Base-by-base conservation (phyloP, 2,113 vertebrate species). In the Corvus cornix region DNA sequence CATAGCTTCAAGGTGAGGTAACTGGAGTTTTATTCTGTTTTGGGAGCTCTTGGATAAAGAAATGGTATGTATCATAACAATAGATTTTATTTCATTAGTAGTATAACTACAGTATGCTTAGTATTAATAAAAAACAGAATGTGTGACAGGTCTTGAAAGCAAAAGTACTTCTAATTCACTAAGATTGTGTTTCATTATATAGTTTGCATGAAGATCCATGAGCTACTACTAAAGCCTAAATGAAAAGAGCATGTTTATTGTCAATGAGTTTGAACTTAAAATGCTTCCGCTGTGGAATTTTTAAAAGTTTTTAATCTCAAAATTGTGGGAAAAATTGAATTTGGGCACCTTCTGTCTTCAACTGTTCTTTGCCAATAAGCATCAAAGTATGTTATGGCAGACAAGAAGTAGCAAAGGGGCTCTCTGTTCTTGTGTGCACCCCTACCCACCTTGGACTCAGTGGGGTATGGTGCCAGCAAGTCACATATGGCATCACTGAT, bases 301-400 rank as follows among this genome's bases (percentile, higher is more conserved):
- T 76, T 35, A 56, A 64, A 35, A 8, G 21, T 9, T 79, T 6
- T 46, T 69, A 56, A 69, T 52, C 6, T 62, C 43, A 75, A 62
- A 78, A 39, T n/a, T 1, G 1, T 41, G 51, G 14, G 10, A 4
- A 52, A 80, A 92, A 24, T 14, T 78, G 2, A 37, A 33, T 77
- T 84, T 87, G 28, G 6, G 24, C 11, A 68, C 30, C 35, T 63
- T 76, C 56, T 59, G 15, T 73, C 30, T 84, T 73, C n/a, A 56
- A 2, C 16, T 41, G 8, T 43, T 90, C 43, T 76, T 88, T 88
- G 16, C 6, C 10, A 43, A 16, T 39, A 67, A 16, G 16, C 0
- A 0, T 3, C 0, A 0, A 77, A 72, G 33, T 33, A 27, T 11
- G 3, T 28, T 49, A 13, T 13, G 4, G 49, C 51, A 72, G 62